Evolutionary conservation across 2,888 invertebrate species (phyloP).

Genomic region (Yponomeuta sedellus): DNA sequence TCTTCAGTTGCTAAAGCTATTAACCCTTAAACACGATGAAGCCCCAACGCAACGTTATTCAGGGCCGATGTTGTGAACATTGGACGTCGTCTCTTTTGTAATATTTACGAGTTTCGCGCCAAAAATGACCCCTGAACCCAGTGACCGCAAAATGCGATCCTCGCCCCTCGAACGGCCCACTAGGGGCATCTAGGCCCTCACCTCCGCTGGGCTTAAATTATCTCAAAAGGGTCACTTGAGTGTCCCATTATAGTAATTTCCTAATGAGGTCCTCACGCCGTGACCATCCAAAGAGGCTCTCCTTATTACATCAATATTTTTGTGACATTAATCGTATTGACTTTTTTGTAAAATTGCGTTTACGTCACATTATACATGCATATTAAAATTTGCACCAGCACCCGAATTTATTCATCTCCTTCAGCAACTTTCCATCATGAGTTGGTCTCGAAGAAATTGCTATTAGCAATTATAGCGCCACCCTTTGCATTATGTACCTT

Average conservation of each 20-base stretch:
- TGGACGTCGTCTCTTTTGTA: slow-evolving; percentile 43
- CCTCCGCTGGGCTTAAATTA: slow-evolving; percentile 1
- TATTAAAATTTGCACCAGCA: too few species aligned
- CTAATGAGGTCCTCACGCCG: background rate
- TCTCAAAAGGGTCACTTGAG: slow-evolving; percentile 1
- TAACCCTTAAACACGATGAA: background rate
- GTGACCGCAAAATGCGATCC: slow-evolving; percentile 6
- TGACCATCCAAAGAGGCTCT: background rate
- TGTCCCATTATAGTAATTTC: slow-evolving; percentile 1
- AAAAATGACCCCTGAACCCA: slow-evolving; percentile 9
- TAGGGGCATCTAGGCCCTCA: background rate
- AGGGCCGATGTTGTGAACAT: background rate
- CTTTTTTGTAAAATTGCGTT: too few species aligned
- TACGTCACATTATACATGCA: too few species aligned
- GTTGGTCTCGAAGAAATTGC: too few species aligned
- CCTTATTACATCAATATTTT: background rate
- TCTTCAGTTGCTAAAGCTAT: too few species aligned
- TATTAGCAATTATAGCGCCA: too few species aligned
- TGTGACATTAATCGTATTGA: background rate
- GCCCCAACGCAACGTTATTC: slow-evolving; percentile 22
- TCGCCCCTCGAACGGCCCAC: background rate
- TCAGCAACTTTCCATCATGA: too few species aligned
- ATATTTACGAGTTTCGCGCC: slow-evolving; percentile 45
- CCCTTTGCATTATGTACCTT: too few species aligned
- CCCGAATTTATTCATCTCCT: too few species aligned